Conservation (phyloP, 1,140 invertebrate species). For the Camponotus floridanus region DNA sequence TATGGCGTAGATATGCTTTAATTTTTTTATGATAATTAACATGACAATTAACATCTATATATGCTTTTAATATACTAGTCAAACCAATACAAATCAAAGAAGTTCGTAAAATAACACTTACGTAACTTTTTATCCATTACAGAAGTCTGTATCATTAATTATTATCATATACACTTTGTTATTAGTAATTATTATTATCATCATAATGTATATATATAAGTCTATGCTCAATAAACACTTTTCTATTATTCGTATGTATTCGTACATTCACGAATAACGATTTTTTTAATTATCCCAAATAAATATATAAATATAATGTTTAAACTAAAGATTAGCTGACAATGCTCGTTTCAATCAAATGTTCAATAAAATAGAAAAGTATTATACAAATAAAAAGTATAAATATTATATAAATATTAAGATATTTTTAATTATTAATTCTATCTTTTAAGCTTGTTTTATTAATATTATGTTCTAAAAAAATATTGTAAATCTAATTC, state of each 20-base stretch:
- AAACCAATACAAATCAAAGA: conserved; percentile 78
- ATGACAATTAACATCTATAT: conserved; percentile 73
- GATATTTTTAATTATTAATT: too few species aligned
- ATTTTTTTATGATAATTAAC: conserved; percentile 65
- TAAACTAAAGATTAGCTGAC: background rate
- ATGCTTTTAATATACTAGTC: conserved; percentile 84
- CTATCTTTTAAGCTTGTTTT: too few species aligned
- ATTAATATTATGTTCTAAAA: too few species aligned
- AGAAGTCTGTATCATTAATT: conserved; percentile 72
- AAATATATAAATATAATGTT: background rate
- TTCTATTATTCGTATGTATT: conserved; percentile 79
- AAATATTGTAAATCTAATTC: too few species aligned
- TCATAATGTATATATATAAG: conserved; percentile 79
- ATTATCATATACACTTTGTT: conserved; percentile 69
- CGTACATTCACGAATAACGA: background rate
- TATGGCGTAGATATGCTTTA: conserved; percentile 62
- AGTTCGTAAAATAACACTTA: conserved; percentile 76
- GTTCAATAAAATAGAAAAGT: too few species aligned
- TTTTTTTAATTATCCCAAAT: conserved; percentile 5
- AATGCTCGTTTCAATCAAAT: background rate
- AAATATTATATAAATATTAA: background rate
- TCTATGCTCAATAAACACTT: conserved; percentile 85
- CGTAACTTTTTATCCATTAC: conserved; percentile 67
- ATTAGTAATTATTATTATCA: conserved; percentile 77
- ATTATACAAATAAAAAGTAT: background rate